Percentiles rank a stretch among this genome's conserved stretches.
Evolutionary conservation across 2,113 vertebrate species (phyloP).

Genomic region (Harpagus bidentatus): DNA sequence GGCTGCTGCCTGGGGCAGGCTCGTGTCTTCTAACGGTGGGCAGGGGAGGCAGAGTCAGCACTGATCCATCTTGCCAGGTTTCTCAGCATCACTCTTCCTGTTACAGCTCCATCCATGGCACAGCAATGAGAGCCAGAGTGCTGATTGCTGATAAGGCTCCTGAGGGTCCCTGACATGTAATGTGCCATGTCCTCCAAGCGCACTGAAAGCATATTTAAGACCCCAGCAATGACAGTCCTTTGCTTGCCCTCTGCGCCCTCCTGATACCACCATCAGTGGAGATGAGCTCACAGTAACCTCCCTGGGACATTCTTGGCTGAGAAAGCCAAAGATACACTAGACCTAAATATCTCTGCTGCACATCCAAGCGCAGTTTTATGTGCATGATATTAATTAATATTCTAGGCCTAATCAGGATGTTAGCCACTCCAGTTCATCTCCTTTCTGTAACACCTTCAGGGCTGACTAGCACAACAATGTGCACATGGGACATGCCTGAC

Average conservation of each 20-base stretch:
- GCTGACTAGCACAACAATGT: background rate
- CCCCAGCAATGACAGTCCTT: background rate
- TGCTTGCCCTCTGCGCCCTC: background rate
- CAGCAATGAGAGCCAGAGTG: rapidly evolving
- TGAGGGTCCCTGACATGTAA: background rate
- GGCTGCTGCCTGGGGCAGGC: background rate
- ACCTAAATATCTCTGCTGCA: background rate
- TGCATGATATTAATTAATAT: background rate
- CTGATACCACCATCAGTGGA: background rate
- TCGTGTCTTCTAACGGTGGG: background rate
- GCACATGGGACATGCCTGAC: background rate
- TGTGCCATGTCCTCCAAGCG: background rate
- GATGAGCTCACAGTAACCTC: background rate
- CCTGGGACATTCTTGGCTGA: background rate
- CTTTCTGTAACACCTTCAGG: background rate
- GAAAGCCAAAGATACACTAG: background rate
- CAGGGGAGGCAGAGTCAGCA: background rate
- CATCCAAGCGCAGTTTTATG: background rate
- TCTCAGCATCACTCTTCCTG: background rate
- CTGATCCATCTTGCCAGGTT: background rate
- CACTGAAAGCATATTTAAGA: background rate
- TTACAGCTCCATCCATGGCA: background rate
- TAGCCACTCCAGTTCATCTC: background rate
- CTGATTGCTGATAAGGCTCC: background rate
- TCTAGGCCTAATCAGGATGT: background rate